These are phyloP conservation scores for Centroberyx gerrardi DNA, from an alignment of 2,797 vertebrate genomes.

Conservation along the genomic window DNA sequence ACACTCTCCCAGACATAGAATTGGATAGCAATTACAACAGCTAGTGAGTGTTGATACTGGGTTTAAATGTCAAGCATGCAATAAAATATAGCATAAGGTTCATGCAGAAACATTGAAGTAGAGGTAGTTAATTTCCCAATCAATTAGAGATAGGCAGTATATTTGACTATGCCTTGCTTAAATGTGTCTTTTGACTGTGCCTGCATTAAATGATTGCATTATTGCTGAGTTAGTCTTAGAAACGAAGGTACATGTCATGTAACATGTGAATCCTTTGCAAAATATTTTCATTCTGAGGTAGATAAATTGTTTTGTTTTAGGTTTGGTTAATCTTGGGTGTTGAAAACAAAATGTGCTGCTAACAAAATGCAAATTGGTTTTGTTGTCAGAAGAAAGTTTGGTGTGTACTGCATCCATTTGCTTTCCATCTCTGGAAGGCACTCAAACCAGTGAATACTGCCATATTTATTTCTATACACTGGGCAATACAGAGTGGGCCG, in stretches of 20 bases:
- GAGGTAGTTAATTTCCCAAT: not conserved
- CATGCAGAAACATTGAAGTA: conserved; percentile 3
- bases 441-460: no score
- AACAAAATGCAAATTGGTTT: no score
- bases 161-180: not conserved
- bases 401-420: no score
- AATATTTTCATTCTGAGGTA: no score
- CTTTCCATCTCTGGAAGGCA: no score
- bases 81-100: conserved; percentile 11
- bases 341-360: no score
- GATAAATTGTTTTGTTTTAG: no score
- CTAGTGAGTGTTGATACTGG: conserved; percentile 36
- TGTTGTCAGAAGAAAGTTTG: no score
- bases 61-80: conserved; percentile 49
- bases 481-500: no score
- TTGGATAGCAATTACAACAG: conserved; percentile 37
- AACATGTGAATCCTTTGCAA: not conserved
- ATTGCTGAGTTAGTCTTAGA: not conserved
- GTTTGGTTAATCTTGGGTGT: no score
- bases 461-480: no score
- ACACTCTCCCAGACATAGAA: conserved; percentile 14
- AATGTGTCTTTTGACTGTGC: not conserved
- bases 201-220: not conserved
- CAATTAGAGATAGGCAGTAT: conserved; percentile 1
- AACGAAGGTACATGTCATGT: no score